Conservation (phyloP, 2,797 vertebrate genomes). For the Ptychobarbus kaznakovi region DNA sequence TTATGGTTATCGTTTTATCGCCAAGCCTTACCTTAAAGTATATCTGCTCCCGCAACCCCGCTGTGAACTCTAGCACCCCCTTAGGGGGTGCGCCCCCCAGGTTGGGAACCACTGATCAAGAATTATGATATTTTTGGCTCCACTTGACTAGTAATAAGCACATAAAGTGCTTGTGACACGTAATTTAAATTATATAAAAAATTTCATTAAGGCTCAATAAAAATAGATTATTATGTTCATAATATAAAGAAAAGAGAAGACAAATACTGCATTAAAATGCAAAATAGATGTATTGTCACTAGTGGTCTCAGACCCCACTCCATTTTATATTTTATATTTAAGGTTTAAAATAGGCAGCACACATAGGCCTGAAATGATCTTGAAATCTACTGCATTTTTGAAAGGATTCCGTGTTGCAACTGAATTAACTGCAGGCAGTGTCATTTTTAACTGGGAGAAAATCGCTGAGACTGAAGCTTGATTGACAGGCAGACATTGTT, state of each 20-base stretch:
- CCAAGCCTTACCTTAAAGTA: too few relatives aligned
- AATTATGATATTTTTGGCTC: not conserved
- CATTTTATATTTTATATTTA: not conserved
- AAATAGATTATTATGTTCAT: not conserved
- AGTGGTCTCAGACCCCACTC: not conserved
- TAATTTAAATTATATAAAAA: not conserved
- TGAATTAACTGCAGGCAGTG: constrained; percentile 16
- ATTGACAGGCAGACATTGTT: constrained; percentile 38
- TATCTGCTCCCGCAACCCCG: too few relatives aligned
- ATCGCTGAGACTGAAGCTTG: constrained; percentile 16
- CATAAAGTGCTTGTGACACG: not conserved
- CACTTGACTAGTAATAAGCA: not conserved
- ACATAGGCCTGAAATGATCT: not conserved
- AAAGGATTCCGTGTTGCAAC: not conserved
- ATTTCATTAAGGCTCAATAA: not conserved
- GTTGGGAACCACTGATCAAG: too few relatives aligned
- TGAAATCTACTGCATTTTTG: not conserved
- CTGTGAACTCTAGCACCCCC: too few relatives aligned
- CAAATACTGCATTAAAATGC: not conserved
- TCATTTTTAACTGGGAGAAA: constrained; percentile 10
- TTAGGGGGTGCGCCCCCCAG: too few relatives aligned
- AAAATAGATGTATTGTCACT: not conserved
- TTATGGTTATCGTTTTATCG: too few relatives aligned
- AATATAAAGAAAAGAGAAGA: not conserved
- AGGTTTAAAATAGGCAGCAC: not conserved